These are phyloP conservation scores for Plagodis pulveraria DNA, from an alignment of 2,888 invertebrate species.

Conservation along the genomic window DNA sequence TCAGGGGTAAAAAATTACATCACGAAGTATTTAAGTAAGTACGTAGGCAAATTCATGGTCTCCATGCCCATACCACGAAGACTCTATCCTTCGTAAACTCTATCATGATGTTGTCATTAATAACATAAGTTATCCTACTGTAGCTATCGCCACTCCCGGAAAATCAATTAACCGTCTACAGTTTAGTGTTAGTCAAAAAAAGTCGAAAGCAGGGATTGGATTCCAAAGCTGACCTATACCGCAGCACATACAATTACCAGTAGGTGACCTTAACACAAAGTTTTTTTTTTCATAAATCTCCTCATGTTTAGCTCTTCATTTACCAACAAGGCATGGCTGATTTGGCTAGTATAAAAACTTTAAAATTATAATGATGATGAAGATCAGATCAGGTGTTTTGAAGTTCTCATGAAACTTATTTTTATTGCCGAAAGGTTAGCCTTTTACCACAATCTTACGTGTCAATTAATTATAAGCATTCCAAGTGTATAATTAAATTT, in stretches of 20 bases:
- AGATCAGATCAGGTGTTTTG: too few relatives aligned
- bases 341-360: too few relatives aligned
- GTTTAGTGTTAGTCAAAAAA: conserved; percentile 68
- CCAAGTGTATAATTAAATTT: too few relatives aligned
- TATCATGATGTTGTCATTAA: background rate
- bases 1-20: too few relatives aligned
- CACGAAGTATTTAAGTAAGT: too few relatives aligned
- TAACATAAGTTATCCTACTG: conserved; percentile 8
- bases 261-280: background rate
- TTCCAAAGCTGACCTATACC: conserved; percentile 65
- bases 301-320: background rate
- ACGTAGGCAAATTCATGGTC: too few relatives aligned
- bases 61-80: background rate
- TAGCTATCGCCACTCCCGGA: conserved; percentile 35
- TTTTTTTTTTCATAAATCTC: background rate
- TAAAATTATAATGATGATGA: too few relatives aligned
- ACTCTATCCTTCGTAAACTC: background rate
- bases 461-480: too few relatives aligned
- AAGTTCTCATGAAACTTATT: too few relatives aligned
- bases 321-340: background rate
- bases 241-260: background rate
- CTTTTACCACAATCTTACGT: too few relatives aligned
- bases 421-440: too few relatives aligned
- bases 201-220: conserved; percentile 77
- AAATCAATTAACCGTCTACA: conserved; percentile 62